Conservation (phyloP, 1,140 invertebrate genomes). For the Pseudomyrmex sp. region DNA sequence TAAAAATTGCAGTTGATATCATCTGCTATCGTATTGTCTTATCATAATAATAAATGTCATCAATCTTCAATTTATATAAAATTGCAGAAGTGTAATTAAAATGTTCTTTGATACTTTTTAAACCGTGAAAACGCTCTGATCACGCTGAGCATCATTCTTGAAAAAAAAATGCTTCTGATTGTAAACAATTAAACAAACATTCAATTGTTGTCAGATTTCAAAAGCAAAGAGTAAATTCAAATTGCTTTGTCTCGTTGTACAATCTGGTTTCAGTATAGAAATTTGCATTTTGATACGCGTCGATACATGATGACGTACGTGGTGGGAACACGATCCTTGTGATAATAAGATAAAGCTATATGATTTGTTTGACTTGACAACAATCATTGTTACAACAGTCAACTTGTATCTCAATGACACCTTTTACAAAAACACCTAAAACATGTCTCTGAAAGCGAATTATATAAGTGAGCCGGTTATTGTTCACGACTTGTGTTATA, state of each 20-base stretch:
- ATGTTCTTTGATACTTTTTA: neutral
- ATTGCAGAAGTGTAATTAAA: neutral
- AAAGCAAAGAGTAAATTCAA: neutral
- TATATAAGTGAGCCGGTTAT: neutral
- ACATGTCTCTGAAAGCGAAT: neutral
- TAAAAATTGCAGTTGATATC: neutral
- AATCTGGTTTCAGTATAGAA: constrained; percentile 47
- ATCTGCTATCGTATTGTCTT: neutral
- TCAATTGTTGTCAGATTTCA: constrained; percentile 32
- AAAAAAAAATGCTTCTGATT: too few relatives aligned
- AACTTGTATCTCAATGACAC: too few relatives aligned
- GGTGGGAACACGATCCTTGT: neutral
- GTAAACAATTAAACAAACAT: neutral
- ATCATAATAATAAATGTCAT: neutral
- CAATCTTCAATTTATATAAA: neutral
- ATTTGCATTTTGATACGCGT: constrained; percentile 62
- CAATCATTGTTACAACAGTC: too few relatives aligned
- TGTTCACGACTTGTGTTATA: neutral
- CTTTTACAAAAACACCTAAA: constrained; percentile 46
- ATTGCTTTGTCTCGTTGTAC: neutral
- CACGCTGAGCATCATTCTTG: neutral
- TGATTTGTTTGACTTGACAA: constrained; percentile 8
- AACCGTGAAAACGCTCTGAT: neutral
- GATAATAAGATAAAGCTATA: constrained; percentile 64
- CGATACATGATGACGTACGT: neutral